Evolutionary conservation across 2,797 vertebrate genomes (phyloP).

Genomic region (Acipenser oxyrinchus): DNA sequence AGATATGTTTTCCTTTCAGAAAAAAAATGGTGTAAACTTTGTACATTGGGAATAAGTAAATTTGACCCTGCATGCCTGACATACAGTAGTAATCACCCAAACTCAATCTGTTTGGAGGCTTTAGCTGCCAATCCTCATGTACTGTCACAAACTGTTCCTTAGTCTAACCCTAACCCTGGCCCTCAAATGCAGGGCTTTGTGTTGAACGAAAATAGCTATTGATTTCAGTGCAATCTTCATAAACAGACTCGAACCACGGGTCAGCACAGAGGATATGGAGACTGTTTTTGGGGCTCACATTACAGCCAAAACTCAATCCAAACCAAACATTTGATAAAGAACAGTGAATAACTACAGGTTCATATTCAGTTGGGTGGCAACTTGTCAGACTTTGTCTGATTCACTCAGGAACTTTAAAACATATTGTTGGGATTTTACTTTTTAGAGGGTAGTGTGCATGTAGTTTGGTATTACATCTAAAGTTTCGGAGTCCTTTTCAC

Average conservation of each 20-base stretch:
- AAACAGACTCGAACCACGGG: slow-evolving; percentile 1
- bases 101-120: not conserved
- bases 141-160: slow-evolving; percentile 15
- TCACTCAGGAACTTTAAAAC: too few relatives aligned
- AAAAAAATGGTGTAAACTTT: too few relatives aligned
- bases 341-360: too few relatives aligned
- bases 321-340: not conserved
- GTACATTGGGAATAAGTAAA: not conserved
- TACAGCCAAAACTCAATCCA: not conserved
- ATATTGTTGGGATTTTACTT: not conserved
- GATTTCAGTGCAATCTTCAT: slow-evolving; percentile 14
- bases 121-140: slow-evolving; percentile 10
- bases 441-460: not conserved
- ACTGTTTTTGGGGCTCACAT: not conserved
- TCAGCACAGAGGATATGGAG: slow-evolving; percentile 3
- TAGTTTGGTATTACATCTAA: not conserved
- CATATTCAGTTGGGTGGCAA: too few relatives aligned
- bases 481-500: not conserved
- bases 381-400: too few relatives aligned
- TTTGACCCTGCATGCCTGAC: not conserved
- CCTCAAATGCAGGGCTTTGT: slow-evolving; percentile 5
- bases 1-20: not conserved
- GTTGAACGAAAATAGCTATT: slow-evolving; percentile 20
- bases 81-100: not conserved
- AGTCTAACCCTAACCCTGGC: slow-evolving; percentile 8